Base-by-base conservation (phyloP, 2,113 vertebrate species). In the Neotoma lepida region DNA sequence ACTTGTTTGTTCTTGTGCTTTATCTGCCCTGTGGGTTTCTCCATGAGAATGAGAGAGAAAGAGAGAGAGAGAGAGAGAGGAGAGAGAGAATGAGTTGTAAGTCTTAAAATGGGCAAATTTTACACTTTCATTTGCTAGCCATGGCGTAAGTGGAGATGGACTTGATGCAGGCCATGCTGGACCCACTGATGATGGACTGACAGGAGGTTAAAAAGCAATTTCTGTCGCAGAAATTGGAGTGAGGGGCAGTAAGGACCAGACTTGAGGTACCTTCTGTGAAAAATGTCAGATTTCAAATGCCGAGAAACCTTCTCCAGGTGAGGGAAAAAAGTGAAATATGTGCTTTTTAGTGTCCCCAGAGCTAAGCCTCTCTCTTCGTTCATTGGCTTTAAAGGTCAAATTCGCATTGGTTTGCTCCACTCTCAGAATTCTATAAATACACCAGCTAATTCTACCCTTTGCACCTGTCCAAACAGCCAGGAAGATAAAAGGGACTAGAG, bases 381-480 rank as follows among this genome's bases (percentile, higher is more conserved):
- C 82, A 61, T 58, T 96, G 95, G 85, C 66, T 95, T 96, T 90
- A 54, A 95, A 97, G 96, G 97, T 95, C 90, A 95, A 95, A 97
- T 96, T 97, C 95, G 44, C 94, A 95, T 94, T 86, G 96, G 94
- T 96, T 96, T 97, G 96, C 97, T 97, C 94, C 87, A 97, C 97
- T 95, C 71, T 80, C n/a, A 80, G 95, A 81, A 89, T 94, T 95
- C 96, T 96, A 95, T 96, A 97, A 95, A 96, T 96, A 96, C 0
- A 2, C 90, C 95, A 89, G 97, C 89, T 96, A 92, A 97, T 95
- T 96, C 93, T 94, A 96, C 93, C 84, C 81, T 95, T 78, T 88
- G 93, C 98, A 98, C 98, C 97, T 98, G 97, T 98, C 98, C 95
- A 98, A 98, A 98, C 96, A 98, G 89, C 97, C 97, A 97, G 87